phyloP scores from a whole-genome alignment of 2,888 invertebrate species.

The Aelia acuminata region DNA sequence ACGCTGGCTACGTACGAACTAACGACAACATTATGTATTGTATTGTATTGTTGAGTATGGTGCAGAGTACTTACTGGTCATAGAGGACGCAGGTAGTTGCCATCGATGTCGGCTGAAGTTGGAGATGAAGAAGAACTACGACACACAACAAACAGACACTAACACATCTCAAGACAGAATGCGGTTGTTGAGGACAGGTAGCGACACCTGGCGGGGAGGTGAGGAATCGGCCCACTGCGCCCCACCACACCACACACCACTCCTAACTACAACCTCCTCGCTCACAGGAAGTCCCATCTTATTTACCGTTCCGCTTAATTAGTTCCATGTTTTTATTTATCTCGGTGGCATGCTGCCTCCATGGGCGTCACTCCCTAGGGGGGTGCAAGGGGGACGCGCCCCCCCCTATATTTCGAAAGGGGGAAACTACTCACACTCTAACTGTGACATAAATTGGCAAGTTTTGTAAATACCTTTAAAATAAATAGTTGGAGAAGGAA shows the following conservation, averaged over 20 bases:
- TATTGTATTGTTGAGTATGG: too few relatives aligned
- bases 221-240: too few relatives aligned
- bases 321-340: not conserved
- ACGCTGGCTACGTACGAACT: not conserved
- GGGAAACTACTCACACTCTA: too few relatives aligned
- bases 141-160: not conserved
- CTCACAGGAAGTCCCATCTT: not conserved
- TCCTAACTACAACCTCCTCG: not conserved
- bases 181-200: not conserved
- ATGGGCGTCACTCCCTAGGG: too few relatives aligned
- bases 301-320: constrained; percentile 2
- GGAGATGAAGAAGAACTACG: not conserved
- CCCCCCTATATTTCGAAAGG: too few relatives aligned
- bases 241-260: not conserved
- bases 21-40: not conserved
- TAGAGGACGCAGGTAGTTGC: constrained; percentile 43
- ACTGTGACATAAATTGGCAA: too few relatives aligned
- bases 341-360: too few relatives aligned
- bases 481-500: too few relatives aligned
- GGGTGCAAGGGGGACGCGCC: too few relatives aligned
- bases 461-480: too few relatives aligned
- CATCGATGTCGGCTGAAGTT: not conserved
- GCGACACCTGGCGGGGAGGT: not conserved
- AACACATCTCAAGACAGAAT: constrained; percentile 45
- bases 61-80: not conserved